Base-by-base conservation (phyloP, 2,888 invertebrate genomes). In the Hymenopus coronatus region DNA sequence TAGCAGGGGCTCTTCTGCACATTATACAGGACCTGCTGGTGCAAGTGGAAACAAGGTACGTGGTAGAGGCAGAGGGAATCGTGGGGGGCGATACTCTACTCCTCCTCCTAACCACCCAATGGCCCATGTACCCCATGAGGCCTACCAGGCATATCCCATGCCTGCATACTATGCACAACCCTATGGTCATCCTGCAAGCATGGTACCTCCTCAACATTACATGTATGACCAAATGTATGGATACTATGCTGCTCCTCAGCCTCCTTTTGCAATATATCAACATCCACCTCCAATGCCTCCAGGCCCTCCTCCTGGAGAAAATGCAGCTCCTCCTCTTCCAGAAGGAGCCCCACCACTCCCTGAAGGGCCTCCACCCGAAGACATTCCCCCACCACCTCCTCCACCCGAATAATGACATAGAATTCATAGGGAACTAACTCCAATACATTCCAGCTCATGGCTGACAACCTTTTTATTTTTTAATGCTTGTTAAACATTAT, bases 361-460 rank as follows among this genome's bases (percentile, higher is more conserved):
- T 7, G 93, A 93, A 88, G 95, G 94, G 91, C 95, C 95, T 15
- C 96, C 95, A 70, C 96, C 96, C 1, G 94, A 70, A 70, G 54
- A 94, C 84, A 94, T 94, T 88, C 95, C 95, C 12, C 96, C 96
- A 30, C 96, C 96, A 25, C 96, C 96, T 83, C 95, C 95, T 82
- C 93, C 94, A n/a, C 94, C 93, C 12, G 88, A 88, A 33, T 89
- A 88, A 88, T 81, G 28, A 70, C 15, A 54, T 54, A 54, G 14
- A 54, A 54, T 54, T 15, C 20, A 2, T 54, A 70, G 54, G 54
- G 25, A 70, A 70, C 54, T 70, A 70, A 70, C 54, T 70, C 1
- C 54, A 70, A 8, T 25, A 70, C 25, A 70, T 70, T 70, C 25
- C 54, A 70, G 25, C 54, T 70, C 25, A 70, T 20, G 4, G 54